These are phyloP conservation scores for Micropterix aruncella DNA, from an alignment of 2,888 invertebrate genomes.

Conservation along the genomic window DNA sequence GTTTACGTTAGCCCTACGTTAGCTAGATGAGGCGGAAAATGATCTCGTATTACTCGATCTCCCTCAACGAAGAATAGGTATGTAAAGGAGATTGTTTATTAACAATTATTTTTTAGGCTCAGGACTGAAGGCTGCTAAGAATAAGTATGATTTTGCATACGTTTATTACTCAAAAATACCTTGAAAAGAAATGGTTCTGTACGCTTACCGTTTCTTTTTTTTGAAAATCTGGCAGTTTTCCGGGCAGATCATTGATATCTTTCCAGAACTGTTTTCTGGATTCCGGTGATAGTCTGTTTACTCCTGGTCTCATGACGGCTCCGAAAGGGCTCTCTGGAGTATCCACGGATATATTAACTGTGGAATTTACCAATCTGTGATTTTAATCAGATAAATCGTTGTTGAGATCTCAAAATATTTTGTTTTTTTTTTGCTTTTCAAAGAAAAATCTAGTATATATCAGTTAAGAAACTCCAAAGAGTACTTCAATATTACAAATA, in stretches of 20 bases:
- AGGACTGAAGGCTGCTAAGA: too few species aligned
- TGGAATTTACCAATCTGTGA: background rate
- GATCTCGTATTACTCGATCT: too few species aligned
- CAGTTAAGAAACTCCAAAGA: too few species aligned
- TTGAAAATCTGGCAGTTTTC: conserved; percentile 12
- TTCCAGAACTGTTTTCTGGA: conserved; percentile 28
- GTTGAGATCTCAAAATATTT: background rate
- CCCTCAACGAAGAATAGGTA: too few species aligned
- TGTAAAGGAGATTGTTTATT: too few species aligned
- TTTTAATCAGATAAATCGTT: background rate
- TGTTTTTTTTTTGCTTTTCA: background rate
- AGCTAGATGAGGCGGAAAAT: too few species aligned
- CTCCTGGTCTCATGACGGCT: conserved; percentile 24
- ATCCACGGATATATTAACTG: conserved; percentile 21
- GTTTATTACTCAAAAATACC: background rate
- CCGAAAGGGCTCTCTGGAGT: conserved; percentile 36
- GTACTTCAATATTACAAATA: too few species aligned
- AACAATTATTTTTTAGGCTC: too few species aligned
- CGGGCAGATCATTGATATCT: conserved; percentile 24
- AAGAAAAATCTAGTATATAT: too few species aligned
- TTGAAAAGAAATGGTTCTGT: background rate
- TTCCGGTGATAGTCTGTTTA: conserved; percentile 25
- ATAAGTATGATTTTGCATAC: too few species aligned
- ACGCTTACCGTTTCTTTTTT: conserved; percentile 21
- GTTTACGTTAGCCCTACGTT: too few species aligned